These are phyloP conservation scores for Bombyx mandarina DNA, from an alignment of 1,140 invertebrate species.

Conservation along the genomic window DNA sequence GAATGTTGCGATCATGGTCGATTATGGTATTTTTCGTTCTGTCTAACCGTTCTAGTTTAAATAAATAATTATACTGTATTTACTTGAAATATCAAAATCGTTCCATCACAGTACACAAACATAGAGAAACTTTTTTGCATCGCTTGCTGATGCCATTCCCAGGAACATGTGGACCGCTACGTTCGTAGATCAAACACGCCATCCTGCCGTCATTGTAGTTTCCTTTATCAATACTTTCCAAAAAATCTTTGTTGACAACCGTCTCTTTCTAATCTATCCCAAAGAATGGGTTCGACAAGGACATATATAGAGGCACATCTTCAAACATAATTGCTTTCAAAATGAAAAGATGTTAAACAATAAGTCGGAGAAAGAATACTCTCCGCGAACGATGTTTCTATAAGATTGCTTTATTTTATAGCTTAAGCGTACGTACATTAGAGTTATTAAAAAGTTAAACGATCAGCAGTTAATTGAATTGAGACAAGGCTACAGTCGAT, in stretches of 20 bases:
- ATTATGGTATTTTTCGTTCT: too few species aligned
- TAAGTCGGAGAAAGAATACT: constrained; percentile 27
- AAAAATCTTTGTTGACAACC: constrained; percentile 37
- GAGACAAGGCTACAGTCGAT: too few species aligned
- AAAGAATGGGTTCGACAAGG: constrained; percentile 21
- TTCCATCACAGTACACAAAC: constrained; percentile 17
- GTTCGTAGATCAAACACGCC: constrained; percentile 67
- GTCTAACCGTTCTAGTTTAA: neutral
- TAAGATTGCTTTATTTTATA: constrained; percentile 2
- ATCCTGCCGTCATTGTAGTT: constrained; percentile 61
- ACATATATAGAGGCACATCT: constrained; percentile 25
- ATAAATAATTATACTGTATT: neutral
- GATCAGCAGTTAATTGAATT: too few species aligned
- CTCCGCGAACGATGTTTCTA: neutral
- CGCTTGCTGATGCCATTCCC: constrained; percentile 58
- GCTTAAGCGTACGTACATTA: neutral
- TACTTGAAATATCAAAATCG: constrained; percentile 31
- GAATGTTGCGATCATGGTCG: too few species aligned
- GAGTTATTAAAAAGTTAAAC: neutral
- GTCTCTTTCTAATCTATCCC: constrained; percentile 30
- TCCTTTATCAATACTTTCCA: constrained; percentile 53
- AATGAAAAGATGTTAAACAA: constrained; percentile 60
- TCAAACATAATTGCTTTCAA: constrained; percentile 46
- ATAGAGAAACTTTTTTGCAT: constrained; percentile 62
- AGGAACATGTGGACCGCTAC: constrained; percentile 67